Percentiles rank a stretch among this genome's conserved stretches.
Conservation (phyloP, 2,113 vertebrate genomes). For the Poicephalus gulielmi region DNA sequence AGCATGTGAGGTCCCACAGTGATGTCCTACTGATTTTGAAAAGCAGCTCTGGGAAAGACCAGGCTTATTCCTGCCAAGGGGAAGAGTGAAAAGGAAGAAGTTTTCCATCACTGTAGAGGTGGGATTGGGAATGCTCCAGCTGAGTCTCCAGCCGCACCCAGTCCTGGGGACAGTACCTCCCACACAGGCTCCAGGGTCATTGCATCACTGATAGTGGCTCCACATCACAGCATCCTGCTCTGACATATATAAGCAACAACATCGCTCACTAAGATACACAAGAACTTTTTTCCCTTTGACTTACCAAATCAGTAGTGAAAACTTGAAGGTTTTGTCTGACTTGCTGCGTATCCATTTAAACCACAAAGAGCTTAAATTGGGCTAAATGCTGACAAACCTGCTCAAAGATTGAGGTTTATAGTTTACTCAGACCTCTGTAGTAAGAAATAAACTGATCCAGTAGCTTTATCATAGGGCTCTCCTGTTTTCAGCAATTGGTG, state of each 20-base stretch:
- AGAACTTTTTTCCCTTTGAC: background rate
- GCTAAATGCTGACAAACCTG: background rate
- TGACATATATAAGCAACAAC: background rate
- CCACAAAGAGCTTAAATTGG: background rate
- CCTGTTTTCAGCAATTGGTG: background rate
- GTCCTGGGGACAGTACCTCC: background rate
- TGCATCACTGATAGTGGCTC: background rate
- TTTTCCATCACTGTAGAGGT: constrained; percentile 9
- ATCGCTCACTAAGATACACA: background rate
- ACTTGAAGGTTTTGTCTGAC: background rate
- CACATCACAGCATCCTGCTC: background rate
- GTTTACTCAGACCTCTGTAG: background rate
- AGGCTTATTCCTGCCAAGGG: background rate
- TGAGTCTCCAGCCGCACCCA: constrained; percentile 18
- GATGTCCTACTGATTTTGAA: background rate
- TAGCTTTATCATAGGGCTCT: background rate
- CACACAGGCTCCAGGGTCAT: background rate
- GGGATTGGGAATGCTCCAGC: background rate
- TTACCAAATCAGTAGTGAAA: background rate
- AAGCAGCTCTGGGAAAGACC: background rate
- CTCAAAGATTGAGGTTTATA: background rate
- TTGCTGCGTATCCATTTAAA: background rate
- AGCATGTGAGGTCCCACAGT: background rate
- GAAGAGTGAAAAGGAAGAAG: background rate
- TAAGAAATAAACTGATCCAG: background rate